phyloP scores from a whole-genome alignment of 2,888 invertebrate genomes.

The Drosophila setosimentum region DNA sequence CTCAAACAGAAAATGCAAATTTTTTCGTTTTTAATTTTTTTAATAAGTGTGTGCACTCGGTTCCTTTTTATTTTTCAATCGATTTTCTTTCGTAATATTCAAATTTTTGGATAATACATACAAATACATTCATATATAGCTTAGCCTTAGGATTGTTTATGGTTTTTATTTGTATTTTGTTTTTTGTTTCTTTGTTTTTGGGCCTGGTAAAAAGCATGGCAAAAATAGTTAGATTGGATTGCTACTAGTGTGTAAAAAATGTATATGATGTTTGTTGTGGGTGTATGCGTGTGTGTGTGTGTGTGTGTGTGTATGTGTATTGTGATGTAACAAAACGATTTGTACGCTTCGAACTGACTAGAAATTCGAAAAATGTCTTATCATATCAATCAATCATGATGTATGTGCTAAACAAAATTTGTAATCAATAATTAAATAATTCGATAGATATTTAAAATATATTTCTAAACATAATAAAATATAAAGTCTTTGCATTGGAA shows the following conservation, averaged over 20 bases:
- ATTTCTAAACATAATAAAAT: conserved; percentile 55
- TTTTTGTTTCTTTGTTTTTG: conserved; percentile 34
- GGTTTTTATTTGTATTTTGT: conserved; percentile 44
- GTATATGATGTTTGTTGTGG: conserved; percentile 16
- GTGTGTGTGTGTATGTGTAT: conserved; percentile 17
- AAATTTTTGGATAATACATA: conserved; percentile 55
- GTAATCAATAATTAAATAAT: conserved; percentile 43
- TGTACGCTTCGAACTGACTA: conserved; percentile 64
- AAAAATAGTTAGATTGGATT: conserved; percentile 47
- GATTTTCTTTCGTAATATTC: conserved; percentile 14
- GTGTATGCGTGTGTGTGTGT: conserved; percentile 18
- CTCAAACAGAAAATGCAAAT: conserved; percentile 38
- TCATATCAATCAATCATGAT: conserved; percentile 36
- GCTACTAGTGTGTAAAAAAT: conserved; percentile 37
- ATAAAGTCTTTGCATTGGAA: conserved; percentile 75
- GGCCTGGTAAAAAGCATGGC: conserved; percentile 63
- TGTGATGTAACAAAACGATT: conserved; percentile 52
- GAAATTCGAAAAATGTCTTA: conserved; percentile 59
- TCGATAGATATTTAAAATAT: conserved; percentile 35
- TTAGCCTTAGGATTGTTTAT: conserved; percentile 63
- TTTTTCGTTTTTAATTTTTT: conserved; percentile 19
- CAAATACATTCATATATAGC: conserved; percentile 58
- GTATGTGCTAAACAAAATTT: conserved; percentile 33
- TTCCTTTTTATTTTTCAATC: conserved; percentile 9
- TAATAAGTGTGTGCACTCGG: conserved; percentile 32